Base-by-base conservation (phyloP, 2,797 vertebrate genomes). In the Miichthys miiuy region DNA sequence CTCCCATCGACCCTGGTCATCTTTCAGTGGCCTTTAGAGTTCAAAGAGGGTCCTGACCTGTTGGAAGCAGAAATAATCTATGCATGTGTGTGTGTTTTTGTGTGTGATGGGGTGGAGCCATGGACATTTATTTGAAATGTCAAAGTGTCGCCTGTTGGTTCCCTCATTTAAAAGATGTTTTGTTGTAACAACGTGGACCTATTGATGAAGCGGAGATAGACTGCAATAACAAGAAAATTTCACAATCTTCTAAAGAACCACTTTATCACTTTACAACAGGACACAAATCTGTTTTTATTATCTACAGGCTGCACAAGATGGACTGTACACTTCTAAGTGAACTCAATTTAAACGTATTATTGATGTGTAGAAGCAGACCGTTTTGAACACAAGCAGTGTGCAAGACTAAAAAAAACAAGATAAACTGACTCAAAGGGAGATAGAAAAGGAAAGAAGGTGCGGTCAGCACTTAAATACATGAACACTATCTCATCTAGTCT, bases 21-120 rank as follows among this genome's bases (percentile, higher is more conserved):
- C 63, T 72, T 72, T 81, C 56, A 63, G 8, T 57, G 69, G 17
- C 27, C 54, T 67, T 84, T 68, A 82, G 61, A 44, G 84, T 57
- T 91, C 77, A 89, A 20, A 77, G 34, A 75, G 41, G 66, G 69
- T 60, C 30, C 56, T 83, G 76, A 90, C 69, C 79, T 68, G 51
- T 68, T 57, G 50, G 70, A 51, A 67, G 68, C 23, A 69, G 50
- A 66, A 81, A 69, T 63, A 71, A 84, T 87, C 4, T 38, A 23
- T 47, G 20, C 14, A 27, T 63, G 58, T 25, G 56, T 72, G 46
- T 57, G 68, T 83, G 57, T 72, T 18, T 77, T 55, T 34, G 1
- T 34, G 58, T 56, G 60, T 62, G 73, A 62, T 1, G 2, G 38
- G 38, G 48, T 21, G 55, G n/a, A 20, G 61, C 41, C n/a, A 27